A percentile compares a stretch with the other conserved stretches of the same genome.
Conservation (phyloP, 1,140 invertebrate species). For the Pseudomyrmex flavicornis region DNA sequence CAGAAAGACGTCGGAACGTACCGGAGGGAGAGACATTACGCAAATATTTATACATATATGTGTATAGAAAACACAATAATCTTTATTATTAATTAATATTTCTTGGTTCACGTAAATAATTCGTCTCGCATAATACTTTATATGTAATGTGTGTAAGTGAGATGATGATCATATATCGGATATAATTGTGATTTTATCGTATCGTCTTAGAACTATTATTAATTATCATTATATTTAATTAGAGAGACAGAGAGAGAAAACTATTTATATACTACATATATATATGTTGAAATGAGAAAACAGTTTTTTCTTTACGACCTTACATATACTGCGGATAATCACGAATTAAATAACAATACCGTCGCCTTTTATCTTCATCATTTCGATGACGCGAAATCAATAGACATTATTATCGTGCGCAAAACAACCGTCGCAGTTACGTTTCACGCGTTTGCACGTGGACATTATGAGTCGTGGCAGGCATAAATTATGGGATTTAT, state of each 20-base stretch:
- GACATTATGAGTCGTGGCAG: slow-evolving; percentile 24
- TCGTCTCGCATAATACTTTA: too few species aligned
- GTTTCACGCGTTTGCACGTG: slow-evolving; percentile 22
- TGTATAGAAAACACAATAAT: neutral
- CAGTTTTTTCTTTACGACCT: too few species aligned
- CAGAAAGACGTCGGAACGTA: neutral
- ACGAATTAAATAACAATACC: neutral
- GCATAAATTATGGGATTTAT: slow-evolving; percentile 48
- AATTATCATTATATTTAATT: too few species aligned
- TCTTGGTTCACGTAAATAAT: too few species aligned
- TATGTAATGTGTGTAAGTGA: too few species aligned
- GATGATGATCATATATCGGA: too few species aligned
- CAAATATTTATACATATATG: neutral
- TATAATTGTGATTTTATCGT: too few species aligned
- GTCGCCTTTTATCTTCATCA: neutral
- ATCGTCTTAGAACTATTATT: too few species aligned
- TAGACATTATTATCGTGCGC: too few species aligned
- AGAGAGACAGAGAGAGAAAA: too few species aligned
- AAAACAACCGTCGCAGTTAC: neutral
- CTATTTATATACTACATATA: too few species aligned
- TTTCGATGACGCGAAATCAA: neutral
- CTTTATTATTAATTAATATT: neutral
- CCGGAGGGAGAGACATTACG: neutral
- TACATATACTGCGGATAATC: neutral
- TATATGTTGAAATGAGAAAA: too few species aligned